Percentiles rank a stretch among this genome's conserved stretches.
phyloP scores from a whole-genome alignment of 2,113 vertebrate species.

The Brachionichthys hirsutus region DNA sequence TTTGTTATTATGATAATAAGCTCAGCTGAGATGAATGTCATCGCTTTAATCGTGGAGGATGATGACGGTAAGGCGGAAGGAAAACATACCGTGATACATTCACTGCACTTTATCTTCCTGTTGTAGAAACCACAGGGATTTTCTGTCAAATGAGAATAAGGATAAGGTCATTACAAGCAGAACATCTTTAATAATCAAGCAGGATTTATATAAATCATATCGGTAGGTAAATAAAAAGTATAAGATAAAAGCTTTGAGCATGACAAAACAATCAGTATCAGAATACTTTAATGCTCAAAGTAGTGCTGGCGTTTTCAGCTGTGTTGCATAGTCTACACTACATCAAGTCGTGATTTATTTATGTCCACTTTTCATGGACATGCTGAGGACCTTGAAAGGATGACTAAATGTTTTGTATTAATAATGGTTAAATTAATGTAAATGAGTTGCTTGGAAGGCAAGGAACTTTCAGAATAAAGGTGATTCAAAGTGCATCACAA shows the following conservation, averaged over 20 bases:
- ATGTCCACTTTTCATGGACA: too few relatives aligned
- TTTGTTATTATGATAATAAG: conserved; percentile 34
- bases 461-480: too few relatives aligned
- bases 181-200: conserved; percentile 2
- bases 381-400: too few relatives aligned
- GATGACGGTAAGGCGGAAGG: conserved; percentile 1
- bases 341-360: too few relatives aligned
- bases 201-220: neutral
- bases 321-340: neutral
- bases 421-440: too few relatives aligned
- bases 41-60: conserved; percentile 8
- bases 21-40: conserved; percentile 20
- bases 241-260: neutral
- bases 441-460: too few relatives aligned
- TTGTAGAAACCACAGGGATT: conserved; percentile 8
- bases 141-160: neutral
- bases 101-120: conserved; percentile 14
- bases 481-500: too few relatives aligned
- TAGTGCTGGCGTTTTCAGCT: neutral
- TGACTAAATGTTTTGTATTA: too few relatives aligned
- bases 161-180: neutral
- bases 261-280: neutral
- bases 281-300: too few relatives aligned
- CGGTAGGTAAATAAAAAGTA: neutral
- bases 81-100: conserved; percentile 2